Evolutionary conservation across 2,888 invertebrate genomes (phyloP).

Genomic region (Tethea ocularis): DNA sequence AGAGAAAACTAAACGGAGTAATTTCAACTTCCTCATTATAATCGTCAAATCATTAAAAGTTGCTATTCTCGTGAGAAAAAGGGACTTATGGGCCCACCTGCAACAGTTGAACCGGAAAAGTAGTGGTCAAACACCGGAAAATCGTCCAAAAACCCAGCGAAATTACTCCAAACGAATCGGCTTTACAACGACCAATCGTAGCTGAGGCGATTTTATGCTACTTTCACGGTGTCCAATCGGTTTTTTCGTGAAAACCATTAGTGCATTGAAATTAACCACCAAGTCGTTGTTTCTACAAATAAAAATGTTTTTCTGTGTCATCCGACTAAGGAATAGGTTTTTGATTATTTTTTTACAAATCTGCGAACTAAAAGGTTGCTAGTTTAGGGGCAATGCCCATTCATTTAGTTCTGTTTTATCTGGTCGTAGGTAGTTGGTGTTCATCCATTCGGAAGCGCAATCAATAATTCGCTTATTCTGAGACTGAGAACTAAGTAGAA

Average conservation of each 20-base stretch:
- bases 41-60: slow-evolving; percentile 56
- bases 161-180: slow-evolving; percentile 72
- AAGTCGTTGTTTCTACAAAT: slow-evolving; percentile 49
- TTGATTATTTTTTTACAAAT: slow-evolving; percentile 25
- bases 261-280: slow-evolving; percentile 73
- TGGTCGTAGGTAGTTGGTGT: slow-evolving; percentile 21
- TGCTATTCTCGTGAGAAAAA: slow-evolving; percentile 76
- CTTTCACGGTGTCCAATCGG: slow-evolving; percentile 65
- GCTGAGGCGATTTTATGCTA: slow-evolving; percentile 60
- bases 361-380: slow-evolving; percentile 25
- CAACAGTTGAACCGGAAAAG: slow-evolving; percentile 75
- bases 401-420: slow-evolving; percentile 28
- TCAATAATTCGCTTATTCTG: slow-evolving; percentile 19
- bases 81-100: slow-evolving; percentile 66
- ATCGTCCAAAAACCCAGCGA: slow-evolving; percentile 76
- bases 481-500: slow-evolving; percentile 5
- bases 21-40: slow-evolving; percentile 65
- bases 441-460: slow-evolving; percentile 30
- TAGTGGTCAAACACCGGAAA: slow-evolving; percentile 78
- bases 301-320: slow-evolving; percentile 43
- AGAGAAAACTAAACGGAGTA: slow-evolving; percentile 47
- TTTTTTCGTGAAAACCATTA: slow-evolving; percentile 68
- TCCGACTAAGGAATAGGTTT: slow-evolving; percentile 23
- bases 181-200: slow-evolving; percentile 61
- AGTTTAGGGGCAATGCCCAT: slow-evolving; percentile 19